These are phyloP conservation scores for Apomyelois bistriatella DNA, from an alignment of 2,888 invertebrate genomes.

Conservation along the genomic window DNA sequence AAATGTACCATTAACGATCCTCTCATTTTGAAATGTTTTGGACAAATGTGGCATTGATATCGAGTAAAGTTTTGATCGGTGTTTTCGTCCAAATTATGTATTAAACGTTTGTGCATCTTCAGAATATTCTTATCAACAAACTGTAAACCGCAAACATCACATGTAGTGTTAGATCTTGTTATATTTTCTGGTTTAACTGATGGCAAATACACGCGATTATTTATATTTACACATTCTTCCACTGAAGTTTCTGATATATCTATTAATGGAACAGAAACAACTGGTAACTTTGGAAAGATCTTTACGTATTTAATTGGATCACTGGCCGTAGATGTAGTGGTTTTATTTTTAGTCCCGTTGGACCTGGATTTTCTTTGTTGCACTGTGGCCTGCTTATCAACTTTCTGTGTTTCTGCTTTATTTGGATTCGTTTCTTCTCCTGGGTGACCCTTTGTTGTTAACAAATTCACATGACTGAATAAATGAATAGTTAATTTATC, in stretches of 20 bases:
- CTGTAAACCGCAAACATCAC: constrained; percentile 86
- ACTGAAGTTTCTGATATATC: constrained; percentile 42
- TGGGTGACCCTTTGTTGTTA: constrained; percentile 33
- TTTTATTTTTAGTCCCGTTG: constrained; percentile 64
- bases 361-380: constrained; percentile 53
- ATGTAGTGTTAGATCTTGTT: constrained; percentile 52
- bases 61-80: constrained; percentile 57
- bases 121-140: constrained; percentile 86
- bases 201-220: constrained; percentile 38
- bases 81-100: constrained; percentile 78
- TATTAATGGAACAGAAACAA: constrained; percentile 58
- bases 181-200: constrained; percentile 46
- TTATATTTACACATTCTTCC: constrained; percentile 36
- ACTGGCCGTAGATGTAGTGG: constrained; percentile 36
- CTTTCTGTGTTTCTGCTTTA: constrained; percentile 30
- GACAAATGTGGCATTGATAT: constrained; percentile 87
- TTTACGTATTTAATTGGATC: constrained; percentile 66
- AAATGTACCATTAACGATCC: constrained; percentile 91
- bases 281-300: constrained; percentile 70
- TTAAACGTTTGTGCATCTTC: constrained; percentile 86
- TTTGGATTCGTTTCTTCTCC: constrained; percentile 29
- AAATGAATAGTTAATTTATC: constrained; percentile 92
- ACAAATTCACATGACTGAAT: constrained; percentile 83
- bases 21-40: constrained; percentile 89
- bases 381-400: constrained; percentile 34